These are phyloP conservation scores for Coryphaenoides rupestris DNA, from an alignment of 2,113 vertebrate species.

Conservation along the genomic window DNA sequence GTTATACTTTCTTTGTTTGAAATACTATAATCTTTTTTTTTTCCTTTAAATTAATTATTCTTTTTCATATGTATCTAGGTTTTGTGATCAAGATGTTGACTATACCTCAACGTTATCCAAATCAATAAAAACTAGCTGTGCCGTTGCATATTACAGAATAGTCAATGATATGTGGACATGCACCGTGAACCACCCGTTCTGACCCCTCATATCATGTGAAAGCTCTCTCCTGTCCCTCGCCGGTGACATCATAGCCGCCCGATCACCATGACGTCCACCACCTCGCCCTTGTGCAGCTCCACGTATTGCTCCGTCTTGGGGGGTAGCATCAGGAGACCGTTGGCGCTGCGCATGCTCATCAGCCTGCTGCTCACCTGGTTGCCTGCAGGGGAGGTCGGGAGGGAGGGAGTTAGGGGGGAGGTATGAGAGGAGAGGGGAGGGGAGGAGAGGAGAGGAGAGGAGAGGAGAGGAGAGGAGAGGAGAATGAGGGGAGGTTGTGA, in stretches of 20 bases:
- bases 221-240: slow-evolving; percentile 44
- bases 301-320: slow-evolving; percentile 99
- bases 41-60: slow-evolving; percentile 75
- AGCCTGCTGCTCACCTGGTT: slow-evolving; percentile 99
- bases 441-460: too few relatives aligned
- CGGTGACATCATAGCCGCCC: slow-evolving; percentile 96
- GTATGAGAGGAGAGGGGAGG: too few relatives aligned
- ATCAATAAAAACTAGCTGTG: slow-evolving; percentile 99
- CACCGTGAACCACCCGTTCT: slow-evolving; percentile 87
- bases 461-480: too few relatives aligned
- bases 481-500: too few relatives aligned
- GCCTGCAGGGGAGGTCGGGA: slow-evolving; percentile 64
- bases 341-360: slow-evolving; percentile 99
- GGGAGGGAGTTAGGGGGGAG: too few relatives aligned
- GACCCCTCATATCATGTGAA: slow-evolving; percentile 50
- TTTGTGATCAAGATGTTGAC: slow-evolving; percentile 95
- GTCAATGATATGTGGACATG: slow-evolving; percentile 99
- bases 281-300: slow-evolving; percentile 99
- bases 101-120: slow-evolving; percentile 99
- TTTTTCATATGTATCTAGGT: slow-evolving; percentile 74
- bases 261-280: slow-evolving; percentile 99
- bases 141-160: slow-evolving; percentile 99
- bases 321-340: slow-evolving; percentile 99
- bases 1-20: slow-evolving; percentile 87
- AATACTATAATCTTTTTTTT: slow-evolving; percentile 91